Evolutionary conservation across 2,888 invertebrate species (phyloP).

Genomic region (Megamerina dolium): DNA sequence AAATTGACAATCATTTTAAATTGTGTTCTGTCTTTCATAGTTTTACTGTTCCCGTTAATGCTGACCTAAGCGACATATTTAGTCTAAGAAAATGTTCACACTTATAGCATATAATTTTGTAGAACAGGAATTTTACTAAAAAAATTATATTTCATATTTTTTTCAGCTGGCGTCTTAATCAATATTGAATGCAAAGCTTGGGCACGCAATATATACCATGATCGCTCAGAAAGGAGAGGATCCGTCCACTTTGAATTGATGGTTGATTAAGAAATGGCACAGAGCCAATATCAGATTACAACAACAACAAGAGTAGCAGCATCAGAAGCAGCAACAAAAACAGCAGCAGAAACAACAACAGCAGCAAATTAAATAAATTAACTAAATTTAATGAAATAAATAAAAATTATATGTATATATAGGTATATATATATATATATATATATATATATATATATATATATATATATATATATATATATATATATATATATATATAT

Average conservation of each 20-base stretch:
- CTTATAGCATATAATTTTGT: too few species aligned
- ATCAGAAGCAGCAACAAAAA: conserved; percentile 18
- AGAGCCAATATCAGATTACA: conserved; percentile 8
- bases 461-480: conserved; percentile 8
- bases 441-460: conserved; percentile 8
- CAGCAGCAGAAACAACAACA: conserved; percentile 22
- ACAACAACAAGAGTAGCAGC: conserved; percentile 9
- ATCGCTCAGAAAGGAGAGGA: conserved; percentile 83
- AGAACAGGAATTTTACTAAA: too few species aligned
- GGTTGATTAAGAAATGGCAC: conserved; percentile 65
- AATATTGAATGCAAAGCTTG: conserved; percentile 92
- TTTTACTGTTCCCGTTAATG: too few species aligned
- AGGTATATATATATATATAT: too few species aligned
- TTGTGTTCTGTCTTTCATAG: too few species aligned
- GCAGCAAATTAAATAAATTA: conserved; percentile 25
- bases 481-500: conserved; percentile 8
- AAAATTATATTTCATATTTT: conserved; percentile 8
- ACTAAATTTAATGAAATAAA: conserved; percentile 21
- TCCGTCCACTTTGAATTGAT: conserved; percentile 92
- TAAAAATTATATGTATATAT: conserved; percentile 25
- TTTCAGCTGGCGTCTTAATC: conserved; percentile 76
- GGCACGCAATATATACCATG: conserved; percentile 83
- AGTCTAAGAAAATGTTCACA: too few species aligned
- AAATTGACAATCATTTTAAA: too few species aligned
- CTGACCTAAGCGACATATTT: too few species aligned